Base-by-base conservation (phyloP, 2,888 invertebrate species). In the Nudaria mundana region DNA sequence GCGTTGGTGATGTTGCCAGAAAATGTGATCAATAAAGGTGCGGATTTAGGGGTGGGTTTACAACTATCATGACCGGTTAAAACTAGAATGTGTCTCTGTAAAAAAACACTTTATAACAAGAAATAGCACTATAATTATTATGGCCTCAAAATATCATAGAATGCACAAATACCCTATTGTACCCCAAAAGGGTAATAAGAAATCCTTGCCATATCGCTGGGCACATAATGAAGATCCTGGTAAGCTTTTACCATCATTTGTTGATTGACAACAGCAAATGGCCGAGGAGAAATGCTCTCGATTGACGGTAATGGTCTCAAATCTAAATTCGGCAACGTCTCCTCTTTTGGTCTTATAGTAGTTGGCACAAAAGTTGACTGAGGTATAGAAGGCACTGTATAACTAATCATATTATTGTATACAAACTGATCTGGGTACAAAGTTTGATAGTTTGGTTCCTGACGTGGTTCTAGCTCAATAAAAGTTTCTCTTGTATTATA, bases 171-270 rank as follows among this genome's bases (percentile, higher is more conserved):
- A 8, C 11, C 18, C 54, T 79, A 85, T 52, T 85, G 83, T 35
- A 87, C 84, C 37, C 86, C 87, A 52, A 85, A 88, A 5, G 87
- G 85, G 52, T 87, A 87, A 34, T 87, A 88, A 0, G 86, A 81
- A 44, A 88, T 84, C 65, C 87, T 78, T 0, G 87, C 68, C 0
- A 87, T 83, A 33, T 88, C 88, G 38, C 81, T 71, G 6, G 86
- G 84, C 1, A 79, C 81, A 39, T 86, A 87, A 56, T 86, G 87
- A 13, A 87, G 59, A 36, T 88, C 87, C 48, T 86, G 88, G 37
- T 87, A 88, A 0, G 87, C 87, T 36, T 88, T 88, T 43, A 87
- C 84, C 88, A 88, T 86, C 87, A 88, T 86, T 56, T 86, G 87
- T 56, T 88, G 87, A 48, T 86, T 87, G 23, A 86, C 81, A 1